Base-by-base conservation (phyloP, 1,140 invertebrate genomes). In the Apis cerana region DNA sequence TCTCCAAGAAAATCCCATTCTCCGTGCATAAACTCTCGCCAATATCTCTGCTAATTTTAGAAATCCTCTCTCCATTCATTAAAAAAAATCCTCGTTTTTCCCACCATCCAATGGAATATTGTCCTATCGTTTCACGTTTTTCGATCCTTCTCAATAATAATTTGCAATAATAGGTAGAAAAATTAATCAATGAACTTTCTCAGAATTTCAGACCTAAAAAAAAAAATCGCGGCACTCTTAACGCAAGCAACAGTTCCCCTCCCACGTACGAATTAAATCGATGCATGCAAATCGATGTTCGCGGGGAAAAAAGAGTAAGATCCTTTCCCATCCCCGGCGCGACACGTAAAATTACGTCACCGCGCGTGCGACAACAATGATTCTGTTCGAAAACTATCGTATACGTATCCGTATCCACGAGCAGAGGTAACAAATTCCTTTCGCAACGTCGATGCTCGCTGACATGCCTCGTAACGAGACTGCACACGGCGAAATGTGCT, bases 371-470 rank as follows among this genome's bases (percentile, higher is more conserved):
- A 10, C 23, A 54, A 71, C 69, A 33, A 71, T 72, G n/a, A 27
- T 33, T 33, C 58, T 33, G 61, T 64, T 27, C 67, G 19, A 48
- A 27, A 23, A 50, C 64, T 11, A 11, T 13, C 56, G 33, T 8
- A 58, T 15, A 17, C 9, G 27, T n/a, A 33, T 23, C 65, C 50
- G 17, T 33, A 23, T 27, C 23, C 19, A 70, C 33, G 61, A 79
- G 21, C 54, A 67, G 21, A 59, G 48, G 54, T 61, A 62, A 79
- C 67, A 71, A 61, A 71, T 79, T 79, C 77, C 67, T 71, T 71
- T 71, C 77, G 77, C 67, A 61, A 71, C 19, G 68, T 8, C 17
- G 43, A 8, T 43, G 70, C 23, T 67, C 52, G 50, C n/a, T 12
- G 64, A 48, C 27, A 61, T n/a, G 43, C 67, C 23, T 61, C 59